Base-by-base conservation (phyloP, 1,140 invertebrate genomes). In the Daktulosphaira vitifoliae region DNA sequence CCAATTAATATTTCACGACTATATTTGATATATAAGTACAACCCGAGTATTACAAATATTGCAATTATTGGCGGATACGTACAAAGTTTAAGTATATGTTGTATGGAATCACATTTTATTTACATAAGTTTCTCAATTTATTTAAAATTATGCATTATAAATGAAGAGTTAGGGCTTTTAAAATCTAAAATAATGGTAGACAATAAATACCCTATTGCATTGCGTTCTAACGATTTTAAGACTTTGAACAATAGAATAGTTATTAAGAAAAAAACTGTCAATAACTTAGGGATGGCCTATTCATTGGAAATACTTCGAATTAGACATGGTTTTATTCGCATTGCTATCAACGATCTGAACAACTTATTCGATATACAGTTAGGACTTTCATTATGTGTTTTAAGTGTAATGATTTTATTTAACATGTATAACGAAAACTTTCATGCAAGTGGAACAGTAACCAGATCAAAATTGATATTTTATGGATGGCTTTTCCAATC, bases 341-440 rank as follows among this genome's bases (percentile, higher is more conserved):
- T 25, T 7, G 39, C 54, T 0, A 7, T 59, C 23, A 8, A 44
- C 15, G 22, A 59, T 26, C 23, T 59, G 4, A 59, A 59, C 16
- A 59, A 20, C n/a, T 25, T 59, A 11, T 59, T 59, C 23, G 39
- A 38, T 5, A 8, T 9, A 3, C 54, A 59, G 18, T 38, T 59
- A n/a, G 8, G 37, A 8, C 23, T 59, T 15, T 59, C 54, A 0
- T 38, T 59, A n/a, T 25, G 39, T 15, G 25, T 23, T 2, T 38
- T 59, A n/a, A 25, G 39, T 38, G n/a, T 59, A 9, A 59, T 44
- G 54, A 59, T 16, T 2, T 23, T 59, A 38, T 44, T 59, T 5
- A 38, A 59, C n/a, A 26, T 59, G n/a, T 59, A 59, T 23, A 59
- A 59, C 54, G 54, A 59, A 25, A 23, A 37, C 1, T 59, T 59